These are phyloP conservation scores for Melanaphis sacchari DNA, from an alignment of 1,140 invertebrate genomes.

Conservation along the genomic window DNA sequence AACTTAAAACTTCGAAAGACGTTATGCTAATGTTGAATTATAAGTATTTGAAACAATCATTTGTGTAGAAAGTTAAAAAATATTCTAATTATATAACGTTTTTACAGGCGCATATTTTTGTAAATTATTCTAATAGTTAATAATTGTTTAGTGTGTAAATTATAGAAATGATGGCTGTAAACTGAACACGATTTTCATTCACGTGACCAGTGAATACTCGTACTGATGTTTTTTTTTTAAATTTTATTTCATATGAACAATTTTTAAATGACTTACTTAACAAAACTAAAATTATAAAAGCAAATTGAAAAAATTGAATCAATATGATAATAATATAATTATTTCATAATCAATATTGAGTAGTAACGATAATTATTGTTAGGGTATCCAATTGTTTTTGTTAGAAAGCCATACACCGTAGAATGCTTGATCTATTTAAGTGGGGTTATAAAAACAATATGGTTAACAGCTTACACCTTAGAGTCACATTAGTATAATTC, in stretches of 20 bases:
- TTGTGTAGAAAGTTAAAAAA: not conserved
- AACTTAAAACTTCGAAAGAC: not conserved
- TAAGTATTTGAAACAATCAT: not conserved
- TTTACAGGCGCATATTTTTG: not conserved
- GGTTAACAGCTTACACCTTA: not conserved
- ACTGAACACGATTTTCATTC: not conserved
- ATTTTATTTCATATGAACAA: not conserved
- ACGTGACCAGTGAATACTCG: not conserved
- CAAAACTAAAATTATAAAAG: not conserved
- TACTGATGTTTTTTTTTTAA: not conserved
- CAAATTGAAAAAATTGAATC: not conserved
- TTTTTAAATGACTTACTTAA: not conserved
- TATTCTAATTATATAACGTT: not conserved
- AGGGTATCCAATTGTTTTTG: conserved; percentile 14
- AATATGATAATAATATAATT: not conserved
- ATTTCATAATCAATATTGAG: not conserved
- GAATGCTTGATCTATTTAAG: conserved; percentile 2
- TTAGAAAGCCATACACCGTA: not conserved
- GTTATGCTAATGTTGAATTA: not conserved
- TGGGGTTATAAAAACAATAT: conserved; percentile 13
- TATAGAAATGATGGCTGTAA: not conserved
- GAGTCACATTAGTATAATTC: not conserved
- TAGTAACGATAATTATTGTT: not conserved
- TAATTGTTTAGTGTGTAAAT: not conserved
- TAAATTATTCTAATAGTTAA: not conserved